Base-by-base conservation (phyloP, 1,140 invertebrate genomes). In the Oryctes rhinoceros region DNA sequence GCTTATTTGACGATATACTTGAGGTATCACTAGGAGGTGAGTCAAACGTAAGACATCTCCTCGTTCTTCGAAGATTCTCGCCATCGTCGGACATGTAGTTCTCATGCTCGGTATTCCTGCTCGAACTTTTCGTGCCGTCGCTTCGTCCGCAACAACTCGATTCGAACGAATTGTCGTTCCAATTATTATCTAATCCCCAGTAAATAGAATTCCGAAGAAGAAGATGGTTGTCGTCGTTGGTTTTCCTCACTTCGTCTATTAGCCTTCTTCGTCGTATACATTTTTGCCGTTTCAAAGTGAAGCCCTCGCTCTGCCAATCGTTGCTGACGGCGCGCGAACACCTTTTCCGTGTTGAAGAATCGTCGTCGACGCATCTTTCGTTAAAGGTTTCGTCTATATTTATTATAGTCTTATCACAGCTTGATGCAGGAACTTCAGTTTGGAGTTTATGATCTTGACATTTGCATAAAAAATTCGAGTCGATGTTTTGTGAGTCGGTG, bases 381-480 rank as follows among this genome's bases (percentile, higher is more conserved):
- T 86, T 87, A 79, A 84, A 87, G 6, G 85, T 86, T 77, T 86
- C 85, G 18, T 86, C 82, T 1, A 87, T 80, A 79, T 86, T 83
- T 24, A 87, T 87, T 10, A 87, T 85, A 2, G 86, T 87, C 76
- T 83, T 86, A 62, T 87, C 85, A 78, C 80, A 81, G 47, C 65
- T 30, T 59, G 59, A 76, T 53, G 78, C 77, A 47, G 79, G 18
- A 49, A 49, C 37, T 76, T 76, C 20, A 48, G 81, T 82, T 24
- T 83, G 81, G 10, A 24, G 35, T 11, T 15, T 24, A 24, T 7
- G 11, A 48, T 83, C 83, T 39, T 83, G 85, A 49, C 85, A 86
- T 82, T 85, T 84, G 53, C 85, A 86, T 35, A 80, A 37, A 62
- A 84, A 85, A 78, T 85, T 85, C 24, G 59, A 78, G 7, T 83